Base-by-base conservation (phyloP, 1,140 invertebrate species). In the Zophobas morio region DNA sequence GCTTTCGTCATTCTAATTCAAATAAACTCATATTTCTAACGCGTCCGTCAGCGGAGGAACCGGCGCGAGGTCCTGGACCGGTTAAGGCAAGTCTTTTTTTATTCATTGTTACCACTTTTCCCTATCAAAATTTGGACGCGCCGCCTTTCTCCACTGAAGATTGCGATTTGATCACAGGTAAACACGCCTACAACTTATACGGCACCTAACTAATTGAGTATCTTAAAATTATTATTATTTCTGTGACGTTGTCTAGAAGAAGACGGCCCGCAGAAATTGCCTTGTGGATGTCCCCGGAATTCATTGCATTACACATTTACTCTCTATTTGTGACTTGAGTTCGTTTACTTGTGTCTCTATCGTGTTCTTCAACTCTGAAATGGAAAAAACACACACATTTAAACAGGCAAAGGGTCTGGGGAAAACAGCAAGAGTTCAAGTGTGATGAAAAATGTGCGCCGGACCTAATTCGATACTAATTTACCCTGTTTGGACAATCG, bases 311-410 rank as follows among this genome's bases (percentile, higher is more conserved):
- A 92, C 94, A 90, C 95, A 97, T 90, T 95, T 96, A 89, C 94
- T 96, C 91, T 97, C 96, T 87, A 97, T 95, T 89, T 96, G 95
- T 84, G 95, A 92, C 90, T 96, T 97, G 87, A 97, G 90, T 90
- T 97, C 96, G 89, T 94, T 97, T 87, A 97, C 95, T 92, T 96
- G 95, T 85, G 94, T 95, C 89, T 97, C 95, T 91, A 97, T 93
- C 87, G 95, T 94, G 89, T 97, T 96, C 91, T 96, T 97, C 90
- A 97, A 88, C 90, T 96, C 96, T 97, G 93, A 82, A 83, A 83
- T 74, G 33, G 39, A 81, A 78, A 81, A 80, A 32, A 75, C 63
- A 82, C 34, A 81, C 56, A 78, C 77, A 81, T 70, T 46, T 76
- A 76, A 78, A 79, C 8, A 66, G 35, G 33, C 32, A 75, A n/a